Base-by-base conservation (phyloP, 2,888 invertebrate species). In the Agrochola lychnidis region DNA sequence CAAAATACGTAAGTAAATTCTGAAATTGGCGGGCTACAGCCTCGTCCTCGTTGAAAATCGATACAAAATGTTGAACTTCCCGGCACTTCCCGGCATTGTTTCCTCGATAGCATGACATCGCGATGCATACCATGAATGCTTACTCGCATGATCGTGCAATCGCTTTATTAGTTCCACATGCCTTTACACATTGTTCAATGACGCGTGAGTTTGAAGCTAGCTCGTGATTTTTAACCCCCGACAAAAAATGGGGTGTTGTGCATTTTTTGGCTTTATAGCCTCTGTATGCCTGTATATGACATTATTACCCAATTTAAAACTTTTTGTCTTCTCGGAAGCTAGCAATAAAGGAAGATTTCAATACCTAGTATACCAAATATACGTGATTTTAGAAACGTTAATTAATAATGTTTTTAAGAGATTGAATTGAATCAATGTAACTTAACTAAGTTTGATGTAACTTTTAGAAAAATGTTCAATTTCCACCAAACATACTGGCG, bases 161-260 rank as follows among this genome's bases (percentile, higher is more conserved):
- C 25, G 40, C 66, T 78, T n/a, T 73, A 73, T 78, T 53, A 48
- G 30, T 51, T 51, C 16, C 16, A 19, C 36, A 36, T 68, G 53
- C 53, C 25, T 40, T 19, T 48, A 59, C 64, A 73, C 81, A 78
- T 64, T 72, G 78, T 66, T 66, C 40, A 81, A 66, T 80, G 78
- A 73, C n/a, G 16, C 53, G 40, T 59, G 53, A 61, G 16, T 45
- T 59, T 56, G n/a, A 66, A 80, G 45, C 73, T 25, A 14, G 73
- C 63, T 36, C 36, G 30, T 73, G 16, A 80, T 73, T 73, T 79
- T 59, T 66, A 71, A 80, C 73, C 45, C 59, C n/a, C 9, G 25
- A 16, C 10, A 42, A 70, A 79, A 63, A 25, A 25, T 19, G 16
- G 57, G 42, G 30, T 62, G 42, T 30, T 48, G 3, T 56, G n/a